Base-by-base conservation (phyloP, 2,888 invertebrate species). In the Chaetoderma sp. region DNA sequence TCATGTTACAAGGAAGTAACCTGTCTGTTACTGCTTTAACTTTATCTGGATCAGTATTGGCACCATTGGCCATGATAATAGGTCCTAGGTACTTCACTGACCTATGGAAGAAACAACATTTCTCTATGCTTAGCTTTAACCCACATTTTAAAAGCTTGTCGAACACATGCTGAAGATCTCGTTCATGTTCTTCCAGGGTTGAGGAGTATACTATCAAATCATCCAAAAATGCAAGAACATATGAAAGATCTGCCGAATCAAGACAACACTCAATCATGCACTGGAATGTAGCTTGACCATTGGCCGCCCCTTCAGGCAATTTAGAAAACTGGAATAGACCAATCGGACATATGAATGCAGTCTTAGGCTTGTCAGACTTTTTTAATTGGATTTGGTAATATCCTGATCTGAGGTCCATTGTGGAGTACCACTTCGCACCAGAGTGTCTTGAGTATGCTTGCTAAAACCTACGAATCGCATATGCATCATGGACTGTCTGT, bases 171-270 rank as follows among this genome's bases (percentile, higher is more conserved):
- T 36, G 16, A 8, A 62, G 49, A 25, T 47, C 28, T 2, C 18
- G 25, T 18, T 50, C 21, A 23, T 42, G 59, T 36, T 63, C 32
- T 36, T 47, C 63, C 1, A 44, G 36, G 23, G 44, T 45, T 47
- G 8, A n/a, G 23, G 44, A n/a, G 27, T 45, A 57, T 3, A 63
- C 33, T 13, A 63, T 49, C n/a, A 63, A 25, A 36, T 63, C 63
- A 44, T 63, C 57, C 1, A 63, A 23, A 25, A 49, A 63, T 44
- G 57, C 49, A 10, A 52, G 28, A 16, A 52, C 52, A 18, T 52
- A 28, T 13, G 8, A n/a, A 28, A 52, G 28, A 33, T 25, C 39
- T 10, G 39, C 25, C 18, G 36, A 33, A 36, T 6, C 25, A 23
- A 56, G 25, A 25, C 56, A 36, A n/a, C 39, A 25, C 39, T 56